Conservation (phyloP, 2,113 vertebrate species). For the Syngnathus typhle region DNA sequence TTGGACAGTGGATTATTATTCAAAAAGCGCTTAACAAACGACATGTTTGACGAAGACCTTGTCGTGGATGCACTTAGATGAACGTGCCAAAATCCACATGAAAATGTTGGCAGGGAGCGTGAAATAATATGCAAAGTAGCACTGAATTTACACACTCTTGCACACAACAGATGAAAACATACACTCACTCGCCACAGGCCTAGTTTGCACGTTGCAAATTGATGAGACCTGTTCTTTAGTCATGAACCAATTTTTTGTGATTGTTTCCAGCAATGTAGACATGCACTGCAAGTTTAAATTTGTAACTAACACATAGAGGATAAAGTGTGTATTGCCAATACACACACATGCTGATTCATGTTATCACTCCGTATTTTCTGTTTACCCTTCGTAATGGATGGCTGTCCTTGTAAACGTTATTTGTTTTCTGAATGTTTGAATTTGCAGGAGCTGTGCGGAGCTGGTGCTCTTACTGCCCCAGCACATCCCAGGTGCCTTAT, state of each 20-base stretch:
- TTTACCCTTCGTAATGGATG: neutral
- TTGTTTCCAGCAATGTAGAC: neutral
- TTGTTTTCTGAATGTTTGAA: constrained; percentile 29
- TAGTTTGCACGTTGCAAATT: neutral
- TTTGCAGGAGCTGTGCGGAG: constrained; percentile 92
- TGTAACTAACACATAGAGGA: no score
- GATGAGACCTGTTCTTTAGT: neutral
- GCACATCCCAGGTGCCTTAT: constrained; percentile 88
- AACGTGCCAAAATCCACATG: neutral
- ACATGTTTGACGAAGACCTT: neutral
- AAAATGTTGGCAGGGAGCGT: neutral
- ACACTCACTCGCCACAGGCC: neutral
- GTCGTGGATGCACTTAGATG: neutral
- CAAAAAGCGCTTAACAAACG: neutral
- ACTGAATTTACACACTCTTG: neutral
- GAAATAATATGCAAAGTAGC: neutral
- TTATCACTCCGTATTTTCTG: neutral
- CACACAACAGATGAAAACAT: neutral
- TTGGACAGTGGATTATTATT: neutral
- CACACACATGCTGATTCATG: neutral
- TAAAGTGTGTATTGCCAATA: neutral
- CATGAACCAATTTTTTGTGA: neutral
- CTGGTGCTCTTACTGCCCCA: constrained; percentile 88
- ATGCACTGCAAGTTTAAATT: neutral
- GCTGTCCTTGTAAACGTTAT: constrained; percentile 19